Conservation (phyloP, 2,888 invertebrate species). For the Cataglyphis altisquamis region DNA sequence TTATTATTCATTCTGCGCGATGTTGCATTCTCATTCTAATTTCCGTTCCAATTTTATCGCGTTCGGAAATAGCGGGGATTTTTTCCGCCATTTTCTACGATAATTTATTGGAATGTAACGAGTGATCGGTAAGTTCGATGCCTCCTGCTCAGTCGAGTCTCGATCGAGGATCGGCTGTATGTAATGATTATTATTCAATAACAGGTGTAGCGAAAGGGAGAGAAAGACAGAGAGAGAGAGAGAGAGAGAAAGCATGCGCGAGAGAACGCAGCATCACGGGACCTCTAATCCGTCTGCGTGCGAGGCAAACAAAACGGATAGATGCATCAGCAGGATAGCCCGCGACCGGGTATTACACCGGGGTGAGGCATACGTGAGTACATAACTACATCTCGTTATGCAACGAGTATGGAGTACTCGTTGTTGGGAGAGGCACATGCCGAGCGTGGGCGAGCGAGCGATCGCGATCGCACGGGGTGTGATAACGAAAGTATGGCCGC, state of each 20-base stretch:
- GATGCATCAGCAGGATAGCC: conserved; percentile 63
- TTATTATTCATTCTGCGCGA: background rate
- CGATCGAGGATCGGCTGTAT: conserved; percentile 43
- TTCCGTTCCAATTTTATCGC: background rate
- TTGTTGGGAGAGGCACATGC: background rate
- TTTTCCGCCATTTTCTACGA: conserved; percentile 34
- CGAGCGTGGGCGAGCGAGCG: conserved; percentile 6
- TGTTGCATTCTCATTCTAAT: background rate
- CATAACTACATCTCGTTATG: conserved; percentile 52
- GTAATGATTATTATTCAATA: conserved; percentile 75
- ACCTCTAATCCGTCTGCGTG: conserved; percentile 68
- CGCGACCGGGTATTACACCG: conserved; percentile 57
- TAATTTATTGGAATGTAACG: conserved; percentile 35
- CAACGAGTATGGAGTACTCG: background rate
- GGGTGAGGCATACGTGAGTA: conserved; percentile 21
- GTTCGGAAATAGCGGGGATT: background rate
- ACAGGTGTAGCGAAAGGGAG: conserved; percentile 62
- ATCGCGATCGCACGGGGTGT: conserved; percentile 9
- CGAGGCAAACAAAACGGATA: conserved; percentile 69
- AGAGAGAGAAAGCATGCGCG: background rate
- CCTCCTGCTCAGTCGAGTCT: conserved; percentile 4
- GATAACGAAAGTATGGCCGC: conserved; percentile 18
- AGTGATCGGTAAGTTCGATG: conserved; percentile 32
- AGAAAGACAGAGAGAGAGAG: background rate
- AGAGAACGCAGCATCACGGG: conserved; percentile 34